phyloP scores from a whole-genome alignment of 2,797 vertebrate genomes.

The Ceryle rudis region DNA sequence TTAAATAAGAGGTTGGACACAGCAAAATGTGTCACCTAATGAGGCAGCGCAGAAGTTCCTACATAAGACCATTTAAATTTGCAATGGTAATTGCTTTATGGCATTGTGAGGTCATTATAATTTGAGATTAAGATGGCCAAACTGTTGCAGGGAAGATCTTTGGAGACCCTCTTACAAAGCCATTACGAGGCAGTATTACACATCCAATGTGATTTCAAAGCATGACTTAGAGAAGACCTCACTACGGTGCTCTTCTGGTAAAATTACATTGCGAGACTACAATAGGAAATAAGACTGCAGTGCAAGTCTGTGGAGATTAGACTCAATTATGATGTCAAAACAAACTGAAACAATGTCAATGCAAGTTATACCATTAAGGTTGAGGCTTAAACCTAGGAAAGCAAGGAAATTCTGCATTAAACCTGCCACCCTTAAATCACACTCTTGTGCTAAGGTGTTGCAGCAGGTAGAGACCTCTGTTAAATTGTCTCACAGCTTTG shows the following conservation, averaged over 20 bases:
- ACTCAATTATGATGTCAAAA: constrained; percentile 80
- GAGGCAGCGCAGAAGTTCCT: constrained; percentile 75
- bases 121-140: constrained; percentile 69
- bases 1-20: constrained; percentile 37
- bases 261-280: constrained; percentile 68
- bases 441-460: constrained; percentile 62
- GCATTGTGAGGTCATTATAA: constrained; percentile 76
- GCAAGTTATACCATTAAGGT: constrained; percentile 67
- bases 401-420: constrained; percentile 29
- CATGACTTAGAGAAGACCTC: constrained; percentile 57
- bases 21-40: constrained; percentile 71
- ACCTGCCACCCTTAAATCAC: constrained; percentile 71
- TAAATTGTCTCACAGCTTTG: constrained; percentile 31
- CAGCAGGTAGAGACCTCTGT: constrained; percentile 43
- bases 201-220: constrained; percentile 53
- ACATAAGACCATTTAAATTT: constrained; percentile 74
- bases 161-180: constrained; percentile 64
- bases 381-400: constrained; percentile 58
- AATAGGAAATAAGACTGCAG: constrained; percentile 67
- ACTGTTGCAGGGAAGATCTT: constrained; percentile 70
- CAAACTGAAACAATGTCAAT: constrained; percentile 76
- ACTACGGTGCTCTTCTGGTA: constrained; percentile 28
- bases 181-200: constrained; percentile 9
- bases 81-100: constrained; percentile 75
- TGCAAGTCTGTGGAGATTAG: constrained; percentile 69